phyloP scores from a whole-genome alignment of 2,797 vertebrate species.

The Diceros bicornis region DNA sequence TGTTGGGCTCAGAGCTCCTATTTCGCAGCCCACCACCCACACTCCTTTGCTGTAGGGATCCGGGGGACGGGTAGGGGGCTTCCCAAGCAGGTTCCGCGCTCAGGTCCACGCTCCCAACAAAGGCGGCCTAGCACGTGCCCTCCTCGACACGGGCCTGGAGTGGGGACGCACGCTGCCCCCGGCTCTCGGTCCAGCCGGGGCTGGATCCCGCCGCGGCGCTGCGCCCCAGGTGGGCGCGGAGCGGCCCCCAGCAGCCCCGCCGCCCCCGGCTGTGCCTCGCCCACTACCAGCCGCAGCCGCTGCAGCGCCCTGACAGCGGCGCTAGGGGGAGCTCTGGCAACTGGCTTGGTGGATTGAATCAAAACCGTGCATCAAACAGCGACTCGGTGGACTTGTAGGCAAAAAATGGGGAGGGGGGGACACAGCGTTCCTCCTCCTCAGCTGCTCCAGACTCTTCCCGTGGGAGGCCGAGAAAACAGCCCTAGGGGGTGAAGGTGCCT shows the following conservation, averaged over 20 bases:
- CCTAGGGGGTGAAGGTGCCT: slow-evolving; percentile 61
- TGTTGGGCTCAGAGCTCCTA: neutral
- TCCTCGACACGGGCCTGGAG: neutral
- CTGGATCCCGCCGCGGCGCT: neutral
- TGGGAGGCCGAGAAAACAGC: slow-evolving; percentile 66
- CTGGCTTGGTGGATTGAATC: slow-evolving; percentile 74
- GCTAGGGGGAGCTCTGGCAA: slow-evolving; percentile 88
- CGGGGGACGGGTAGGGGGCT: neutral
- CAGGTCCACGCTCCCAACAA: slow-evolving; percentile 70
- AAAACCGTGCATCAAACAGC: slow-evolving; percentile 18
- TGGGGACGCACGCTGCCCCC: neutral
- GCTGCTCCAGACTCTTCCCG: slow-evolving; percentile 52
- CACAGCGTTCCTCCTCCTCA: neutral
- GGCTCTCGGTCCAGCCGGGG: neutral
- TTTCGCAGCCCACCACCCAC: neutral
- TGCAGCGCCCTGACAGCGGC: slow-evolving; percentile 64
- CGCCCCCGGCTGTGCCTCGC: slow-evolving; percentile 42
- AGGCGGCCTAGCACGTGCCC: slow-evolving; percentile 72
- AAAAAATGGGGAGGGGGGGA: slow-evolving; percentile 34
- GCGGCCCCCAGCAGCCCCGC: neutral
- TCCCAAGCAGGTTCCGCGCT: neutral
- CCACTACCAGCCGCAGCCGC: slow-evolving; percentile 63
- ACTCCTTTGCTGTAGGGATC: neutral
- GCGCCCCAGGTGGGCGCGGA: neutral
- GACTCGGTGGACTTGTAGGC: slow-evolving; percentile 51